phyloP scores from a whole-genome alignment of 2,888 invertebrate species.

The Hyposoter didymator region DNA sequence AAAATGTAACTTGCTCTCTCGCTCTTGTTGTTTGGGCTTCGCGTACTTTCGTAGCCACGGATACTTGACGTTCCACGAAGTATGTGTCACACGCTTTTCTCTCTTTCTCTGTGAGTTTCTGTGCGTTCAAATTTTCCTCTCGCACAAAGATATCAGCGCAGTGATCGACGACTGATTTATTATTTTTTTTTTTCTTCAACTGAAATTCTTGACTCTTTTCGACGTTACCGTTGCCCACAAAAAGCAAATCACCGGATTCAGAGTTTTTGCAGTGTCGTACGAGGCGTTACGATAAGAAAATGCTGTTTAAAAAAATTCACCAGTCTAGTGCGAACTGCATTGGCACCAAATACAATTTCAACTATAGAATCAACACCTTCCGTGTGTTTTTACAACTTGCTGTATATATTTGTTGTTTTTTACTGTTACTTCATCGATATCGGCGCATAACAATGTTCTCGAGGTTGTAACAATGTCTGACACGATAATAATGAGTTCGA shows the following conservation, averaged over 20 bases:
- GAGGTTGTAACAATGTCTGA: slow-evolving; percentile 14
- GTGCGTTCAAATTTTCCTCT: not conserved
- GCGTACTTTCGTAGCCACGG: slow-evolving; percentile 21
- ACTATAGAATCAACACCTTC: not conserved
- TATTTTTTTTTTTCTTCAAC: not conserved
- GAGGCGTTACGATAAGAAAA: not conserved
- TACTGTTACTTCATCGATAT: not conserved
- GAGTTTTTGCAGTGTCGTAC: not conserved
- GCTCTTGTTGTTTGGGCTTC: slow-evolving; percentile 7
- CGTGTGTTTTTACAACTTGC: not conserved
- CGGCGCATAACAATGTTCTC: not conserved
- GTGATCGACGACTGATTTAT: slow-evolving; percentile 2
- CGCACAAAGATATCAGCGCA: not conserved
- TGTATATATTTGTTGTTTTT: not conserved
- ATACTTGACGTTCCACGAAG: slow-evolving; percentile 64
- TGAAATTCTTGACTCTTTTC: not conserved
- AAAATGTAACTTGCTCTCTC: slow-evolving; percentile 33
- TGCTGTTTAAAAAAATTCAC: slow-evolving; percentile 1
- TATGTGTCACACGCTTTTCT: slow-evolving; percentile 61
- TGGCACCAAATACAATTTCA: not conserved
- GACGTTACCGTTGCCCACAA: not conserved
- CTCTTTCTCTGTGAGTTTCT: slow-evolving; percentile 26
- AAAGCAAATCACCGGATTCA: not conserved
- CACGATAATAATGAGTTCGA: slow-evolving; percentile 17
- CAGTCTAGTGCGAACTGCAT: not conserved